Evolutionary conservation across 2,888 invertebrate genomes (phyloP).

Genomic region (Aproaerema taeniolella): DNA sequence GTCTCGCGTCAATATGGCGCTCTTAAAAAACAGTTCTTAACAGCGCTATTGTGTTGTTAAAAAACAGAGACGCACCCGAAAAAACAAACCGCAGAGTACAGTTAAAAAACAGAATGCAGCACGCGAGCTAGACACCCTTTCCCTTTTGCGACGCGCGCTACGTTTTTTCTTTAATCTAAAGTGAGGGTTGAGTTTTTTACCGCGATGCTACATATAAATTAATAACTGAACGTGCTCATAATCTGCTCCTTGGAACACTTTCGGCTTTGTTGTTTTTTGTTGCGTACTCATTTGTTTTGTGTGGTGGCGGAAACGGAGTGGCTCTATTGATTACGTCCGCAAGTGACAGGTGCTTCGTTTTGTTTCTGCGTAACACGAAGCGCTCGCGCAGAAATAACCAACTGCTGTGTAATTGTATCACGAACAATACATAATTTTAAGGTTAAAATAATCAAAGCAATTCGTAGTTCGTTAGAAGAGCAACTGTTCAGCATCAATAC

Average conservation of each 20-base stretch:
- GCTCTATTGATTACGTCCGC: slow-evolving; percentile 58
- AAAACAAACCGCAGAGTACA: slow-evolving; percentile 72
- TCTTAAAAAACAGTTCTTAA: slow-evolving; percentile 68
- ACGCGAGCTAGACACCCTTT: slow-evolving; percentile 75
- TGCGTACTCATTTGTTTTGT: slow-evolving; percentile 69
- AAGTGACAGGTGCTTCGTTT: slow-evolving; percentile 56
- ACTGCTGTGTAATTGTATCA: slow-evolving; percentile 17
- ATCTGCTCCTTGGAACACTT: slow-evolving; percentile 73
- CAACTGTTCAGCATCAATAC: no score
- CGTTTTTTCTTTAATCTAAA: slow-evolving; percentile 62
- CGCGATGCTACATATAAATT: slow-evolving; percentile 72
- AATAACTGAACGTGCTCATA: slow-evolving; percentile 76
- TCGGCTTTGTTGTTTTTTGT: slow-evolving; percentile 70
- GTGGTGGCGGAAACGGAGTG: slow-evolving; percentile 58
- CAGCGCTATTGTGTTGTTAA: slow-evolving; percentile 73
- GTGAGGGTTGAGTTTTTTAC: slow-evolving; percentile 72
- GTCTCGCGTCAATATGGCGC: slow-evolving; percentile 67
- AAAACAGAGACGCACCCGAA: slow-evolving; percentile 72
- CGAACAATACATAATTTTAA: no score
- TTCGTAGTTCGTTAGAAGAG: no score
- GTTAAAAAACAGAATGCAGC: slow-evolving; percentile 74
- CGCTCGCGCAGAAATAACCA: slow-evolving; percentile 20
- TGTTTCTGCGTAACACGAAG: slow-evolving; percentile 27
- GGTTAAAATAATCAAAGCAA: no score
- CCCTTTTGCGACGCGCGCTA: slow-evolving; percentile 75